A percentile compares a stretch with the other conserved stretches of the same genome.
These are phyloP conservation scores for Propithecus deckenii DNA, from an alignment of 2,797 vertebrate genomes.

Conservation along the genomic window DNA sequence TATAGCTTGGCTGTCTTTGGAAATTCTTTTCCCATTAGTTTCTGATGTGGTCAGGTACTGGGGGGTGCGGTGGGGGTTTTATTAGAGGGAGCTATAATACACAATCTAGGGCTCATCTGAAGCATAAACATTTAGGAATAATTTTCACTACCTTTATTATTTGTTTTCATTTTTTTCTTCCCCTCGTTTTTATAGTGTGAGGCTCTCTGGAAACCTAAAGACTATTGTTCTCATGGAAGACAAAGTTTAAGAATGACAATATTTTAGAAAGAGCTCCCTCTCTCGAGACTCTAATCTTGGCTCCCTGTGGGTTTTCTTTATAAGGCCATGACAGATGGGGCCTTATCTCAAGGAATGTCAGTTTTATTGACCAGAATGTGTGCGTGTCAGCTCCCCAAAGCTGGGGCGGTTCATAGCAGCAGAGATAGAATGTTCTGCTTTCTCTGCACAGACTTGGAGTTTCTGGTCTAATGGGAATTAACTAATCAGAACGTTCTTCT, in stretches of 20 bases:
- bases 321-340: background rate
- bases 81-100: background rate
- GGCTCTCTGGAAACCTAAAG: slow-evolving; percentile 8
- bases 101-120: background rate
- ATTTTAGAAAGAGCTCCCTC: slow-evolving; percentile 10
- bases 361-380: slow-evolving; percentile 61
- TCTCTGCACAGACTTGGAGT: slow-evolving; percentile 8
- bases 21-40: background rate
- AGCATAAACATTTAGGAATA: background rate
- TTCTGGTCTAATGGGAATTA: slow-evolving; percentile 55
- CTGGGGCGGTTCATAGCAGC: background rate
- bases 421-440: slow-evolving; percentile 50
- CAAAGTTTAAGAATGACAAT: background rate
- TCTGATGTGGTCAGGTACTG: background rate
- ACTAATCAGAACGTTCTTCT: slow-evolving; percentile 46
- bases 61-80: background rate
- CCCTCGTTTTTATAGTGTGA: background rate
- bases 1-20: background rate
- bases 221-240: background rate
- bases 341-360: slow-evolving; percentile 11
- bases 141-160: background rate
- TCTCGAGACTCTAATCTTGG: background rate
- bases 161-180: background rate
- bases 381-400: slow-evolving; percentile 20
- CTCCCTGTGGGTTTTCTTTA: background rate